A percentile compares a stretch with the other conserved stretches of the same genome.
phyloP scores from a whole-genome alignment of 2,113 vertebrate species.

The Chionodraco myersi region DNA sequence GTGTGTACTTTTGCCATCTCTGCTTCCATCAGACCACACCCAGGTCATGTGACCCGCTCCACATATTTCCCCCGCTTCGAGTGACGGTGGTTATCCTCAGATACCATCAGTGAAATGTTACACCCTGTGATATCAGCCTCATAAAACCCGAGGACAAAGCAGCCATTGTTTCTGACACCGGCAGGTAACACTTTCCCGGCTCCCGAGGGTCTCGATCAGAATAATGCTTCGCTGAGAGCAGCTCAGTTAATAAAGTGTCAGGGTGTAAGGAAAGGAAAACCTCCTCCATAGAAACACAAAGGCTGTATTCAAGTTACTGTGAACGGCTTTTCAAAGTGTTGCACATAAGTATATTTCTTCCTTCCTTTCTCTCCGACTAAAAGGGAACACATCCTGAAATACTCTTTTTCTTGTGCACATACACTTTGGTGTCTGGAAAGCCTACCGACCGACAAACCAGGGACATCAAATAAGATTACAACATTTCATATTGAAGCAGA shows the following conservation, averaged over 20 bases:
- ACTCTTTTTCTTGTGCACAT: too few relatives aligned
- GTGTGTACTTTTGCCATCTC: too few relatives aligned
- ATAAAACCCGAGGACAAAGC: constrained; percentile 8
- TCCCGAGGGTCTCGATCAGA: not conserved
- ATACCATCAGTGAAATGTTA: constrained; percentile 51
- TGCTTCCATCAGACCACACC: not conserved
- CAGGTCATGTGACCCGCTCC: constrained; percentile 16
- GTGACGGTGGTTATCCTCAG: constrained; percentile 21
- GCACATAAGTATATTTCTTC: not conserved
- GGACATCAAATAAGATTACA: too few relatives aligned
- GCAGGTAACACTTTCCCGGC: not conserved
- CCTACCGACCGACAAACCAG: too few relatives aligned
- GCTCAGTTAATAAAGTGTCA: not conserved
- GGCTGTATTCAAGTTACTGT: constrained; percentile 17
- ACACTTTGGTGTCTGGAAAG: too few relatives aligned
- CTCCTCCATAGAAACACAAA: constrained; percentile 23
- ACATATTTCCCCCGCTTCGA: constrained; percentile 26
- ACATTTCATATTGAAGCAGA: too few relatives aligned
- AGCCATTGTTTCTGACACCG: not conserved
- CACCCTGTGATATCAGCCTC: not conserved
- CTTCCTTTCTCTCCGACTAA: not conserved
- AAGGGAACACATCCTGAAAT: not conserved
- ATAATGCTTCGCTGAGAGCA: not conserved
- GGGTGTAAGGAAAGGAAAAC: not conserved
- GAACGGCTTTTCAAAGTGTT: not conserved